Percentiles rank a stretch among this genome's conserved stretches.
phyloP scores from a whole-genome alignment of 2,888 invertebrate species.

The Hesperia comma region DNA sequence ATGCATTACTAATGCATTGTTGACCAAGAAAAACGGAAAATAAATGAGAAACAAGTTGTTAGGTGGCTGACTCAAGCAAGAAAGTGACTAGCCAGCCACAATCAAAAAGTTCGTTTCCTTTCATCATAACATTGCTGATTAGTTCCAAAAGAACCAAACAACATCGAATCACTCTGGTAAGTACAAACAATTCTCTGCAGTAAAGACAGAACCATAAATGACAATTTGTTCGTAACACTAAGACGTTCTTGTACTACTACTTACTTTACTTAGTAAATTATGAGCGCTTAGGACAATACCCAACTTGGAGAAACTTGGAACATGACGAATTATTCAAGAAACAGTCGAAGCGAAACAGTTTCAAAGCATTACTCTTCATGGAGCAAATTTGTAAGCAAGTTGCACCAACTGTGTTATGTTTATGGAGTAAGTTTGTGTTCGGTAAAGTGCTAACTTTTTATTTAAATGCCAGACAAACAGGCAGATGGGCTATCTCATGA shows the following conservation, averaged over 20 bases:
- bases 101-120: too few species aligned
- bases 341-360: conserved; percentile 26
- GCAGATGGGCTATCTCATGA: not conserved
- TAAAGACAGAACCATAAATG: conserved; percentile 10
- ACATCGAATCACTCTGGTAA: not conserved
- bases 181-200: not conserved
- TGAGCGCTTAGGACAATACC: conserved; percentile 26
- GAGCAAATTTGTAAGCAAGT: conserved; percentile 18
- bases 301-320: conserved; percentile 20
- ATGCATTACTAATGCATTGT: too few species aligned
- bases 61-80: too few species aligned
- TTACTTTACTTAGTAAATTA: conserved; percentile 21
- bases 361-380: conserved; percentile 5
- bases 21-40: too few species aligned
- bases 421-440: not conserved
- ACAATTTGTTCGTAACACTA: conserved; percentile 10
- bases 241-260: conserved; percentile 13
- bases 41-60: too few species aligned
- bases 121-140: too few species aligned
- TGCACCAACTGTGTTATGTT: conserved; percentile 9
- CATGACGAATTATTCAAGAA: conserved; percentile 28
- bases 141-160: too few species aligned
- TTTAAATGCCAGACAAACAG: not conserved
- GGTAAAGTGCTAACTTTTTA: not conserved
- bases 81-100: too few species aligned